These are phyloP conservation scores for Sceliomorpha sp. DNA, from an alignment of 2,888 invertebrate genomes.

Conservation along the genomic window DNA sequence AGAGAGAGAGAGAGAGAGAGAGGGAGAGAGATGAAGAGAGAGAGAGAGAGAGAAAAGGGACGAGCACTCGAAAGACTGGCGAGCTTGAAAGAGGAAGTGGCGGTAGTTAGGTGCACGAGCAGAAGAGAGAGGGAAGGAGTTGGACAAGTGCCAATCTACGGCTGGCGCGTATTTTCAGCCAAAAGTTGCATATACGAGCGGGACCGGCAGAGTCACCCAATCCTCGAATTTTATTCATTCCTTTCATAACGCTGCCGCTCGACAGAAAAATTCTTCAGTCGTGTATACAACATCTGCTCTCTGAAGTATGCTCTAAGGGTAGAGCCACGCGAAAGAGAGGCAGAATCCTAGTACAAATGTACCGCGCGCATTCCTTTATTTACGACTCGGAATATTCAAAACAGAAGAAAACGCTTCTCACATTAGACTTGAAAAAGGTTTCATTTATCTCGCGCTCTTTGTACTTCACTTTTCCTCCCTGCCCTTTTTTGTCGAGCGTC, in stretches of 20 bases:
- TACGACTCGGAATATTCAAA: conserved; percentile 25
- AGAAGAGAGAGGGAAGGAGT: conserved; percentile 48
- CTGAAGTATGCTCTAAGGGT: conserved; percentile 29
- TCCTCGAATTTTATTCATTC: conserved; percentile 70
- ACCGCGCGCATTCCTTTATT: conserved; percentile 28
- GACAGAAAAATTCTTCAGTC: conserved; percentile 49
- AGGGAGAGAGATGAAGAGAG: conserved; percentile 50
- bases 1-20: conserved; percentile 11
- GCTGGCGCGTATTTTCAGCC: conserved; percentile 61
- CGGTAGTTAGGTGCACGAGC: conserved; percentile 37
- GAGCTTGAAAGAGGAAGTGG: conserved; percentile 47
- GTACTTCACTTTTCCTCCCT: conserved; percentile 13
- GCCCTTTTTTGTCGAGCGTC: conserved; percentile 9
- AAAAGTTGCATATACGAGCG: conserved; percentile 46
- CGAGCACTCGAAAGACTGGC: conserved; percentile 45
- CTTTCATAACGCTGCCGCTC: conserved; percentile 49
- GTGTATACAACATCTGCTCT: conserved; percentile 30
- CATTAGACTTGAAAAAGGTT: conserved; percentile 17
- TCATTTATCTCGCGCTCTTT: conserved; percentile 12
- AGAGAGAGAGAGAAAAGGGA: conserved; percentile 38
- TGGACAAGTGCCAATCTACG: conserved; percentile 73
- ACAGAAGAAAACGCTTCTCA: conserved; percentile 21
- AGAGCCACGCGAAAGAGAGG: conserved; percentile 25
- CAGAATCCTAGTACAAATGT: conserved; percentile 25
- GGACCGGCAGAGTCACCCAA: conserved; percentile 60